A percentile compares a stretch with the other conserved stretches of the same genome.
These are phyloP conservation scores for Dinoponera quadriceps DNA, from an alignment of 1,140 invertebrate species.

Conservation along the genomic window DNA sequence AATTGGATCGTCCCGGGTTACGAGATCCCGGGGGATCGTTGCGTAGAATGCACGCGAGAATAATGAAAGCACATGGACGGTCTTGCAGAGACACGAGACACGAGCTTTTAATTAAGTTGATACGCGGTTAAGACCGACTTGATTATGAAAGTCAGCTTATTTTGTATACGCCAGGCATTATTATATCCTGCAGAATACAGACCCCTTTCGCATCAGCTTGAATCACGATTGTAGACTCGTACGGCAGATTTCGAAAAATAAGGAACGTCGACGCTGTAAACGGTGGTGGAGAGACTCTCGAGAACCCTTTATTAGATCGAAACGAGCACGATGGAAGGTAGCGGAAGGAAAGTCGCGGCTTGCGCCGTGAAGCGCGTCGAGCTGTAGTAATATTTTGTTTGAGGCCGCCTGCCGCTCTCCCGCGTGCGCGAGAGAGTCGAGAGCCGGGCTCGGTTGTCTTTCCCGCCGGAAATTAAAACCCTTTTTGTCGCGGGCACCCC, in stretches of 20 bases:
- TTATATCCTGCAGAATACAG: no score
- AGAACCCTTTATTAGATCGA: slow-evolving; percentile 42
- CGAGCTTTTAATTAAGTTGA: no score
- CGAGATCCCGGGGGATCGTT: not conserved
- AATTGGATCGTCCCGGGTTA: slow-evolving; percentile 22
- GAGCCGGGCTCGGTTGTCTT: slow-evolving; percentile 75
- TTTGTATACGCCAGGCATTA: no score
- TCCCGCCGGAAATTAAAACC: slow-evolving; percentile 83
- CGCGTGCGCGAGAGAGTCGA: slow-evolving; percentile 27
- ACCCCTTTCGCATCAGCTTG: no score
- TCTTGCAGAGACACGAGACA: no score
- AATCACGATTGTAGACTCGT: not conserved
- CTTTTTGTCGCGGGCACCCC: slow-evolving; percentile 73
- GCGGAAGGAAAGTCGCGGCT: slow-evolving; percentile 39
- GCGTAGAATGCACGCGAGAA: not conserved
- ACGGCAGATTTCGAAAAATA: not conserved
- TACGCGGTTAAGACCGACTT: no score
- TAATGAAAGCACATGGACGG: not conserved
- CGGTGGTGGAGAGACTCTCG: not conserved
- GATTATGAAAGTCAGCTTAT: no score
- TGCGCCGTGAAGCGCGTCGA: slow-evolving; percentile 68
- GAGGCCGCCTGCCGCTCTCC: slow-evolving; percentile 69
- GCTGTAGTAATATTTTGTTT: slow-evolving; percentile 79
- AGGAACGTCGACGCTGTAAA: not conserved
- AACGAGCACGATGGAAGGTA: slow-evolving; percentile 22